A percentile compares a stretch with the other conserved stretches of the same genome.
These are phyloP conservation scores for Lineus longissimus DNA, from an alignment of 1,140 invertebrate genomes.

Conservation along the genomic window DNA sequence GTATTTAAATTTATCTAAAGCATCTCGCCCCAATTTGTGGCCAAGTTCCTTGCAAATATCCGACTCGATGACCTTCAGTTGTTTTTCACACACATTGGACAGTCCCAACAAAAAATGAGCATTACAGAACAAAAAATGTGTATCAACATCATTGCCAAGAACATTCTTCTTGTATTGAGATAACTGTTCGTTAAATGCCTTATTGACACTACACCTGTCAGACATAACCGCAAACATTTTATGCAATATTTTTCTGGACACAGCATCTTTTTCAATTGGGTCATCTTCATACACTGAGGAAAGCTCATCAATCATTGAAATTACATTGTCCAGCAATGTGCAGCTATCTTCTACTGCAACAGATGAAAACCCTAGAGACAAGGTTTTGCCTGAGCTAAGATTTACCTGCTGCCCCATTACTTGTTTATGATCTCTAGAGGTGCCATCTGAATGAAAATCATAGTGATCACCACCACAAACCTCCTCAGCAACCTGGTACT, in stretches of 20 bases:
- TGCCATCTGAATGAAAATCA: slow-evolving; percentile 4
- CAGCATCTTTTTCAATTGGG: neutral
- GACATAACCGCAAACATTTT: slow-evolving; percentile 13
- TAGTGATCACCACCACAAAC: too few relatives aligned
- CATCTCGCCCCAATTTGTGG: too few relatives aligned
- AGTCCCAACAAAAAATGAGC: slow-evolving; percentile 13
- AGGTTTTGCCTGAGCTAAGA: slow-evolving; percentile 5
- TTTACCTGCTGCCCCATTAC: slow-evolving; percentile 9
- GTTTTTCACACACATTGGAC: slow-evolving; percentile 6
- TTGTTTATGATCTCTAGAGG: slow-evolving; percentile 5
- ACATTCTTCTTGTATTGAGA: neutral
- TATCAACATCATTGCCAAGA: slow-evolving; percentile 4
- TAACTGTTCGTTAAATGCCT: slow-evolving; percentile 9
- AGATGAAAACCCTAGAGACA: slow-evolving; percentile 10
- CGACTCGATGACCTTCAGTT: neutral
- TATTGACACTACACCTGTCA: slow-evolving; percentile 5
- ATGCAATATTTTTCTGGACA: neutral
- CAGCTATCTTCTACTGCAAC: slow-evolving; percentile 10
- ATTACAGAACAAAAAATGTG: slow-evolving; percentile 9
- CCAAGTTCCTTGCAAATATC: too few relatives aligned
- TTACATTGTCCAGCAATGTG: slow-evolving; percentile 12
- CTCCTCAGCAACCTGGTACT: too few relatives aligned
- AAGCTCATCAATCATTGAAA: slow-evolving; percentile 10
- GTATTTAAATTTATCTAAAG: too few relatives aligned
- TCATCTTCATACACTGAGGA: slow-evolving; percentile 8